Evolutionary conservation across 2,888 invertebrate genomes (phyloP).

Genomic region (Matsumyia berberina): DNA sequence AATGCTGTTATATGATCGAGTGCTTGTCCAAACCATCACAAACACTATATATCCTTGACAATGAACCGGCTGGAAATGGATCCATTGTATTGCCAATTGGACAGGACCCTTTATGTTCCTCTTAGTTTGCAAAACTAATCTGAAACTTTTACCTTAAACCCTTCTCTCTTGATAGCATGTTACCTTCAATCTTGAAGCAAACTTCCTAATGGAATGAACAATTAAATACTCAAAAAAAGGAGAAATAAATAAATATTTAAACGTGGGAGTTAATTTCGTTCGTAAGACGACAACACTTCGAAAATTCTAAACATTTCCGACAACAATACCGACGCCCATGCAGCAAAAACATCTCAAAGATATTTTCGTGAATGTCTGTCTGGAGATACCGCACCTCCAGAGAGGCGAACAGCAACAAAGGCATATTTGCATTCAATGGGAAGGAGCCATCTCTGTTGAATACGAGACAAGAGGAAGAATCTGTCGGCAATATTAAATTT

Average conservation of each 20-base stretch:
- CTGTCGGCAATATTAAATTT: constrained; percentile 63
- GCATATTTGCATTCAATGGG: constrained; percentile 54
- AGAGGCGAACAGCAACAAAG: constrained; percentile 21
- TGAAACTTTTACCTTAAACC: neutral
- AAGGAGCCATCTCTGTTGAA: constrained; percentile 4
- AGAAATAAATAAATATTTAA: constrained; percentile 8
- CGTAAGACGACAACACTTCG: neutral
- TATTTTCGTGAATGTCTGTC: neutral
- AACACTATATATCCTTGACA: too few species aligned
- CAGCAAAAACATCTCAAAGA: neutral
- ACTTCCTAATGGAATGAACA: constrained; percentile 16
- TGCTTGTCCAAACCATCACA: too few species aligned
- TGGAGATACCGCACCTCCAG: constrained; percentile 6
- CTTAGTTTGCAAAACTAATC: too few species aligned
- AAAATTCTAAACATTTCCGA: neutral
- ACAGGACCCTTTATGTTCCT: too few species aligned
- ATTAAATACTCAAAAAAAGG: constrained; percentile 23
- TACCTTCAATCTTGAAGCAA: neutral
- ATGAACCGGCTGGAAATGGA: too few species aligned
- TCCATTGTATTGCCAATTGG: too few species aligned
- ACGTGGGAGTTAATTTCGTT: constrained; percentile 17
- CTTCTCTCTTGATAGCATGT: neutral
- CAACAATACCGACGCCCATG: constrained; percentile 1
- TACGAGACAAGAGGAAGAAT: constrained; percentile 41
- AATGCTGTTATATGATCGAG: too few species aligned